Evolutionary conservation across 2,113 vertebrate genomes (phyloP), one percentile per base, ranked within the genome.

Genomic region (Tonatia bakeri): DNA sequence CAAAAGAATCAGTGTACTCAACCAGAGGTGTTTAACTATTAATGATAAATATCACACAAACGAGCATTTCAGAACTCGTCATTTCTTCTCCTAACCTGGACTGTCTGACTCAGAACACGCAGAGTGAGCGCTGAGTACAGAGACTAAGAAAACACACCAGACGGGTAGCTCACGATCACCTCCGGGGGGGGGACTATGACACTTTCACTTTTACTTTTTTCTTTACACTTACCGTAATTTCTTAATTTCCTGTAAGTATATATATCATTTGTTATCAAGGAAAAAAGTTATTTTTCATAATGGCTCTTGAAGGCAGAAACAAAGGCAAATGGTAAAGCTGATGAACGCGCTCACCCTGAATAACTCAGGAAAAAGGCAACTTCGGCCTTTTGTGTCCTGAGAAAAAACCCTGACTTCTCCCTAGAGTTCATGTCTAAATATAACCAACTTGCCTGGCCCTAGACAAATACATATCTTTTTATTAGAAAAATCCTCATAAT

Each of bases 261-360:
- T 69, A 77, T 50, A 3, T n/a, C 7, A 93, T 47, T 76, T 47
- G 76, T 65, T 65, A 92, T 61, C 36, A 82, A 52, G 54, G 33
- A 77, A 86, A 87, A 75, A 9, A 28, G 6, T 45, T 61, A 38
- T 69, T 87, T 86, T 72, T 76, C 28, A 43, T 83, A 75, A 43
- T 22, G 10, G 24, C 56, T 86, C 11, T 76, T 77, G 22, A 87
- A 87, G 83, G 64, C 38, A 56, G 54, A 73, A 81, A 81, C 20
- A 52, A 31, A 22, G 26, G 26, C 54, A 81, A 59, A 31, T 19
- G 70, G 10, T 7, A 92, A 61, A 22, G 40, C 14, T 87, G 13
- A 54, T n/a, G 94, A 90, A 92, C 92, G 59, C 92, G 59, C 38
- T 94, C 94, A 82, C 87, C 40, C 64, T 69, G 67, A 81, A 88